Evolutionary conservation across 2,888 invertebrate species (phyloP).

Genomic region (Myopa testacea): DNA sequence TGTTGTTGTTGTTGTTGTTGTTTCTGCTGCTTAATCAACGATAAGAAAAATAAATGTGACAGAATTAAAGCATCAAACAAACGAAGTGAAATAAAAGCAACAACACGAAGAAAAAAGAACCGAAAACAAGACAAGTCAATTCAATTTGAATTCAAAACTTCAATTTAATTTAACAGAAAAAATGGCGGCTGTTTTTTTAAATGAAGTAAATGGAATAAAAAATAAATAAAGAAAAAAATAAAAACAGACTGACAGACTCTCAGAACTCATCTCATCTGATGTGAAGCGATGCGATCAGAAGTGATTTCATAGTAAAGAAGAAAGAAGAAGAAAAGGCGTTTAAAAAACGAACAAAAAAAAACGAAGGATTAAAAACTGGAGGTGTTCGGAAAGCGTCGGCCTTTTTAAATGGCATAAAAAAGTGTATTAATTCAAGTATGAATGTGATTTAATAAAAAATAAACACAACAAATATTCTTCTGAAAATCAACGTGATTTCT

Average conservation of each 20-base stretch:
- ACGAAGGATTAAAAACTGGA: no score
- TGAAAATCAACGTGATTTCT: no score
- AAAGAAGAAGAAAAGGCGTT: no score
- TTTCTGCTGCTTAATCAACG: slow-evolving; percentile 52
- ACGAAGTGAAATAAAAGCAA: slow-evolving; percentile 43
- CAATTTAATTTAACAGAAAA: slow-evolving; percentile 8
- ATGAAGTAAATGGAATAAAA: slow-evolving; percentile 25
- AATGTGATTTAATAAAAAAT: no score
- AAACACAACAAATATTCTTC: no score
- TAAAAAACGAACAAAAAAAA: no score
- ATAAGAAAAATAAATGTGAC: slow-evolving; percentile 51
- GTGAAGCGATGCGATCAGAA: no score
- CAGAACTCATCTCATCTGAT: no score
- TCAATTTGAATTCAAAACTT: slow-evolving; percentile 22
- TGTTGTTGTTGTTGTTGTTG: slow-evolving; percentile 43
- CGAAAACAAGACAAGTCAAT: slow-evolving; percentile 34
- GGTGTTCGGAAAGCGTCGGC: no score
- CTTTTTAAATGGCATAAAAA: no score
- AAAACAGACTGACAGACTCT: neutral
- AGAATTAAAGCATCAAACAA: slow-evolving; percentile 43
- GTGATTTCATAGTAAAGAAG: no score
- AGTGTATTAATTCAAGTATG: no score
- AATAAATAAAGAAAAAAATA: slow-evolving; percentile 22
- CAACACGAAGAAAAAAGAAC: slow-evolving; percentile 41
- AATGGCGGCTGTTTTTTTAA: neutral